phyloP scores from a whole-genome alignment of 2,888 invertebrate species.

The Tribolium freemani region DNA sequence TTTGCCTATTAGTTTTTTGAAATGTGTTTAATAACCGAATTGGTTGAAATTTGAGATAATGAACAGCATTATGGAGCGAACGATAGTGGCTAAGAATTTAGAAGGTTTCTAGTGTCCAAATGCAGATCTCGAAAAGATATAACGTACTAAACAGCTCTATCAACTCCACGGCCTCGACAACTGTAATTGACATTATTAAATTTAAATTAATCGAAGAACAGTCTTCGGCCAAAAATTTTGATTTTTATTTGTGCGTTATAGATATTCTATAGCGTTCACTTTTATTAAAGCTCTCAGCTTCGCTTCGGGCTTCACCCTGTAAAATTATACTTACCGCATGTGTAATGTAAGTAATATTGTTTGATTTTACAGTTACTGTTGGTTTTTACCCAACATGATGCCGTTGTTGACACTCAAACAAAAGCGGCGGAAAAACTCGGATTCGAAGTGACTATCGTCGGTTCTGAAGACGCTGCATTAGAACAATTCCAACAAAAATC shows the following conservation, averaged over 20 bases:
- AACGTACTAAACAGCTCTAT: no score
- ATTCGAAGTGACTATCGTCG: slow-evolving; percentile 74
- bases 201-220: no score
- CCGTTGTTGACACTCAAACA: slow-evolving; percentile 77
- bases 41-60: not conserved
- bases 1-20: not conserved
- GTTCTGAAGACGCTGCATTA: slow-evolving; percentile 71
- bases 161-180: no score
- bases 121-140: not conserved
- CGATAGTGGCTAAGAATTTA: not conserved
- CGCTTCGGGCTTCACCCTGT: no score
- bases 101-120: not conserved
- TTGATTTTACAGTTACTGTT: slow-evolving; percentile 74
- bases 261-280: no score
- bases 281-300: no score
- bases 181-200: no score
- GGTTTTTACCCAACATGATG: slow-evolving; percentile 77
- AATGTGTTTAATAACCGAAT: not conserved
- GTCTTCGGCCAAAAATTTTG: no score
- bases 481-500: slow-evolving; percentile 72
- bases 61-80: not conserved
- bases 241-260: no score
- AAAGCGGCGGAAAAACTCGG: slow-evolving; percentile 74
- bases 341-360: no score
- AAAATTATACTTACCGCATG: no score